Conservation (phyloP, 2,797 vertebrate species). For the Rhynchonycteris naso region DNA sequence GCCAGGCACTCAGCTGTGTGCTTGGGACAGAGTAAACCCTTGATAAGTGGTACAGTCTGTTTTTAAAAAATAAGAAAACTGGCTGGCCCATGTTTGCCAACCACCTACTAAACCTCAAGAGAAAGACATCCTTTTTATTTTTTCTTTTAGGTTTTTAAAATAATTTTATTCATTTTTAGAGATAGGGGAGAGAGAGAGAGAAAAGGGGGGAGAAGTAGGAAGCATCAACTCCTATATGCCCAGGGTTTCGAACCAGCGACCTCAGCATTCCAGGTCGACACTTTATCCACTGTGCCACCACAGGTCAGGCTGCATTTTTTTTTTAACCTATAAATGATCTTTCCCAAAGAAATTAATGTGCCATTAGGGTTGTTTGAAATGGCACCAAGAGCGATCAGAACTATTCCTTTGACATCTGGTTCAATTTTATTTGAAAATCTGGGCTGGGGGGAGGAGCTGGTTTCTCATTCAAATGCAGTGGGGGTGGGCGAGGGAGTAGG, state of each 20-base stretch:
- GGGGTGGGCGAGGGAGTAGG: neutral
- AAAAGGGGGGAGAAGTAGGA: too few species aligned
- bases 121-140: neutral
- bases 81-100: neutral
- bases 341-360: neutral
- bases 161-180: too few species aligned
- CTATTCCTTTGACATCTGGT: conserved; percentile 57
- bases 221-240: too few species aligned
- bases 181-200: too few species aligned
- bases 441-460: neutral
- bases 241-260: too few species aligned
- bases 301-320: too few species aligned
- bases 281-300: too few species aligned
- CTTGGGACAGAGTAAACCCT: neutral
- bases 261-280: too few species aligned
- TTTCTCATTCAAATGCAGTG: neutral
- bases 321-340: neutral
- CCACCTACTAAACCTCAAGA: neutral
- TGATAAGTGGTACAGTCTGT: neutral
- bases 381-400: neutral
- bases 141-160: too few species aligned
- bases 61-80: neutral
- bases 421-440: neutral
- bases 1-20: neutral
- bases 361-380: neutral